A percentile compares a stretch with the other conserved stretches of the same genome.
phyloP scores from a whole-genome alignment of 1,140 invertebrate genomes.

The Conus betulinus region DNA sequence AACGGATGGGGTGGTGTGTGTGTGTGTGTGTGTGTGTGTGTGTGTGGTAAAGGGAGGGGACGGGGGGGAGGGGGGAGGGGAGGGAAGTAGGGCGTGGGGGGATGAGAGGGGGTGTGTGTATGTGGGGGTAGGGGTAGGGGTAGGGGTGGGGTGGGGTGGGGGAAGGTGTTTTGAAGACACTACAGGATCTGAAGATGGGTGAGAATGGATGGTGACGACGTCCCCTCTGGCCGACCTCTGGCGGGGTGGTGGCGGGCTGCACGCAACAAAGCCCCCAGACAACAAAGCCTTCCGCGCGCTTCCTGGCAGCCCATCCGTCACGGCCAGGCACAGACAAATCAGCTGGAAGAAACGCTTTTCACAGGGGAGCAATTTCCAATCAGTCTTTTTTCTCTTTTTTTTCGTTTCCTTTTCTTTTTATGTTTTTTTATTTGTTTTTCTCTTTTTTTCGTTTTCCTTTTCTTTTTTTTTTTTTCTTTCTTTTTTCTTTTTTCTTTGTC shows the following conservation, averaged over 20 bases:
- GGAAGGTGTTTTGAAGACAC: neutral
- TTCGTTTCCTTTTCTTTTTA: neutral
- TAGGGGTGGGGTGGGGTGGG: no score
- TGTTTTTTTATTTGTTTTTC: neutral
- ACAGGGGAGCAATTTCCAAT: conserved; percentile 27
- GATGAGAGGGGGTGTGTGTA: no score
- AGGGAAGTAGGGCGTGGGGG: no score
- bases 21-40: no score
- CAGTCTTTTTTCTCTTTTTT: conserved; percentile 6
- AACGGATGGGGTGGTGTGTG: no score
- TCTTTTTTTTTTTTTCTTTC: neutral
- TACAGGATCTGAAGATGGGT: neutral
- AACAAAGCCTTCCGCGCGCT: neutral
- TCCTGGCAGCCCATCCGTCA: conserved; percentile 21
- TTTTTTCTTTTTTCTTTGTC: neutral
- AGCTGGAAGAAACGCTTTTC: conserved; percentile 27
- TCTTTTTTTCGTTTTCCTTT: neutral
- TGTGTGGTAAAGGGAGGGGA: no score
- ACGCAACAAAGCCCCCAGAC: neutral
- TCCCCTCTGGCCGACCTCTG: neutral
- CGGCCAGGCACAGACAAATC: conserved; percentile 17
- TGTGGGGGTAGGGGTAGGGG: no score
- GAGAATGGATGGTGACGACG: neutral
- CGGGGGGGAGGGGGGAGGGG: no score
- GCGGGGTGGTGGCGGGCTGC: neutral